A percentile compares a stretch with the other conserved stretches of the same genome.
Evolutionary conservation across 1,140 invertebrate species (phyloP).

Genomic region (Musca domestica): DNA sequence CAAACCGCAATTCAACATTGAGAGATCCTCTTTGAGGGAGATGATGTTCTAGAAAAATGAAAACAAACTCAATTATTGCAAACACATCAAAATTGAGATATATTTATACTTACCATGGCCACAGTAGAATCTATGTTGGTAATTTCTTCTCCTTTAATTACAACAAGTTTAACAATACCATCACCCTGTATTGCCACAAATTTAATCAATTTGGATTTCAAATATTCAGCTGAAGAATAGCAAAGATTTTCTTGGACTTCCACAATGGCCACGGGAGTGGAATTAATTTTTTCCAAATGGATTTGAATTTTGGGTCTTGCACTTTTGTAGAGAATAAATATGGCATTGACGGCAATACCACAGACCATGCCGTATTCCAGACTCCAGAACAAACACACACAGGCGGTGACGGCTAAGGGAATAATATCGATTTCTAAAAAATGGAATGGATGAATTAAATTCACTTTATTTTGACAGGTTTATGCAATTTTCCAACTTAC

Average conservation of each 20-base stretch:
- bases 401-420: slow-evolving; percentile 69
- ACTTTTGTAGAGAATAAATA: slow-evolving; percentile 75
- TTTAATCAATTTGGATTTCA: slow-evolving; percentile 40
- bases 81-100: slow-evolving; percentile 5
- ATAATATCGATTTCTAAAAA: slow-evolving; percentile 74
- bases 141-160: slow-evolving; percentile 65
- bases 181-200: slow-evolving; percentile 30
- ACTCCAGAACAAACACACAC: slow-evolving; percentile 71
- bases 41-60: slow-evolving; percentile 37
- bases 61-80: not conserved
- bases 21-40: slow-evolving; percentile 42
- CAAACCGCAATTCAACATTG: slow-evolving; percentile 38
- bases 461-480: slow-evolving; percentile 29
- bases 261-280: slow-evolving; percentile 27
- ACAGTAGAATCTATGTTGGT: slow-evolving; percentile 64
- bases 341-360: slow-evolving; percentile 74
- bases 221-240: slow-evolving; percentile 46
- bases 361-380: slow-evolving; percentile 81
- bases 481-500: slow-evolving; percentile 57
- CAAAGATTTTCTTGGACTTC: slow-evolving; percentile 42
- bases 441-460: slow-evolving; percentile 26
- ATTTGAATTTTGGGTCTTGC: slow-evolving; percentile 70
- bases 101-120: slow-evolving; percentile 56
- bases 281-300: slow-evolving; percentile 59
- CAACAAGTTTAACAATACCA: slow-evolving; percentile 45